Conservation (phyloP, 1,140 invertebrate species). For the Pogonomyrmex barbatus region DNA sequence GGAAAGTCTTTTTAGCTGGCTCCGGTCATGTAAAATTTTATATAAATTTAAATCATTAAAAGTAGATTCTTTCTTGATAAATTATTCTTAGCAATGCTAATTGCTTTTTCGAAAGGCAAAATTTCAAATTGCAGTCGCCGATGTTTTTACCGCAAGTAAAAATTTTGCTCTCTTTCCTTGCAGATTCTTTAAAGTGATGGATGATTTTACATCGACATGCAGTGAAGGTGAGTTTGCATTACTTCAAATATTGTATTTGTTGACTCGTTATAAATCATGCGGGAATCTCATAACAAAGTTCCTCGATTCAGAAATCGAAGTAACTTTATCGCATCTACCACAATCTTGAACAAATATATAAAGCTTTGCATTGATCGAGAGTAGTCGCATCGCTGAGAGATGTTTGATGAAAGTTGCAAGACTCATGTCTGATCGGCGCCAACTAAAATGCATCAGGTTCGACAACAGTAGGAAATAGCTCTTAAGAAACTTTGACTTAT, state of each 20-base stretch:
- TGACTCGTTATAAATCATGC: background rate
- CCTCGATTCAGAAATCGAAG: background rate
- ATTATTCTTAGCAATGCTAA: background rate
- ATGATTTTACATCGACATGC: conserved; percentile 79
- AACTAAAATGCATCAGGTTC: conserved; percentile 51
- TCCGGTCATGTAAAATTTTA: conserved; percentile 20
- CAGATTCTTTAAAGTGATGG: conserved; percentile 87
- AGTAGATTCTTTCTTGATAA: background rate
- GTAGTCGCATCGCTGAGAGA: conserved; percentile 20
- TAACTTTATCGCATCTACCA: conserved; percentile 17
- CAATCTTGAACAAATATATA: conserved; percentile 6
- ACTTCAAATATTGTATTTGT: conserved; percentile 40
- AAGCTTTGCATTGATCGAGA: conserved; percentile 32
- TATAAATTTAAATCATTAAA: background rate
- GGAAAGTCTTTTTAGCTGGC: conserved; percentile 33
- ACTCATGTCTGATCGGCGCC: conserved; percentile 57
- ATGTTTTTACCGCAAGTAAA: conserved; percentile 57
- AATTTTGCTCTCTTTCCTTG: conserved; percentile 76
- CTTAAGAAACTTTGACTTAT: conserved; percentile 11
- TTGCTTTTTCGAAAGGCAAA: background rate
- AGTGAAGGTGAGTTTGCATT: conserved; percentile 77
- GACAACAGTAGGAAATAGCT: conserved; percentile 21
- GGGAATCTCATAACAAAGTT: conserved; percentile 7
- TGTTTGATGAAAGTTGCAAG: conserved; percentile 33
- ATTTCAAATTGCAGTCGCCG: background rate